Conservation (phyloP, 2,113 vertebrate genomes). For the Camelus dromedarius region DNA sequence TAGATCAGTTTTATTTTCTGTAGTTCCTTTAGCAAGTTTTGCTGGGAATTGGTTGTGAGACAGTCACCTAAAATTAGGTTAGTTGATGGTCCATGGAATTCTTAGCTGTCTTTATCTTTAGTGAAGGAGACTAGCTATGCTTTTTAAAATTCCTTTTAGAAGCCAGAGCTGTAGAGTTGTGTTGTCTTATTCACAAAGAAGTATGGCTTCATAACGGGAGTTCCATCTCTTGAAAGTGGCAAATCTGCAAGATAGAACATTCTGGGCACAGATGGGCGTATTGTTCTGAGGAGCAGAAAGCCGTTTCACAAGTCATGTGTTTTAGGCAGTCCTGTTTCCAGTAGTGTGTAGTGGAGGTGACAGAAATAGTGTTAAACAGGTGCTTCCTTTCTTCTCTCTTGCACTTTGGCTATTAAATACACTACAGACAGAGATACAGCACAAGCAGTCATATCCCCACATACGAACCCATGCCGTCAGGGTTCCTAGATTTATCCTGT, state of each 20-base stretch:
- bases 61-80: neutral
- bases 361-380: conserved; percentile 28
- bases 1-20: neutral
- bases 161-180: neutral
- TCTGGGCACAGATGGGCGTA: neutral
- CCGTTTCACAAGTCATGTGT: conserved; percentile 8
- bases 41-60: neutral
- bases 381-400: conserved; percentile 44
- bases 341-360: neutral
- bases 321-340: conserved; percentile 50
- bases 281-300: neutral
- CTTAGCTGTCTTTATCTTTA: neutral
- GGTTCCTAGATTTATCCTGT: neutral
- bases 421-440: neutral
- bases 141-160: neutral
- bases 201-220: neutral
- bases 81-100: neutral
- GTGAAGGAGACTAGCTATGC: neutral
- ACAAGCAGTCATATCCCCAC: conserved; percentile 29
- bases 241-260: neutral
- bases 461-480: neutral
- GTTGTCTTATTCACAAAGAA: neutral
- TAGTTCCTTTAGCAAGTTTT: neutral
- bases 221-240: conserved; percentile 49
- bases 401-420: conserved; percentile 34